Base-by-base conservation (phyloP, 2,113 vertebrate genomes). In the Ancistrus triradiatus region DNA sequence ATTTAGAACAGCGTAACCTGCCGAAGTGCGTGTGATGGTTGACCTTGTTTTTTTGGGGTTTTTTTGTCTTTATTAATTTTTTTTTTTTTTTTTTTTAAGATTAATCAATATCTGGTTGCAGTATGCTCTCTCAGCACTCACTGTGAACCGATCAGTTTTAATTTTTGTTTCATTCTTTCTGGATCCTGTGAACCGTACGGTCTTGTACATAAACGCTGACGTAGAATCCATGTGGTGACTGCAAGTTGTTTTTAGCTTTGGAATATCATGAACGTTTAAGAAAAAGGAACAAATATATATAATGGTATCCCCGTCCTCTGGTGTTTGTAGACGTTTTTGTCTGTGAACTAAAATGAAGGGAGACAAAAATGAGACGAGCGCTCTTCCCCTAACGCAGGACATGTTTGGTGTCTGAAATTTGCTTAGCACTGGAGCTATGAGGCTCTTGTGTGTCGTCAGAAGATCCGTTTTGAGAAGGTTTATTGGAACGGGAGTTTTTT, bases 1-100 rank as follows among this genome's bases (percentile, higher is more conserved):
- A 83, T 80, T 75, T 50, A 27, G 80, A 63, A 86, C 85, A 88
- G 84, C 84, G 77, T 88, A 86, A 87, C 86, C 85, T 85, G 84
- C 87, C 85, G 84, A 79, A 80, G 78, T 80, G 85, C 76, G 79
- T 80, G 79, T 75, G 82, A 61, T 44, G 57, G 69, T 22, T 74
- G 58, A 79, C 50, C 63, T 75, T 35, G 43, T 21, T 64, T 70
- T 38, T 21, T 38, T 46, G 17, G 13, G 1, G 28, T 8, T 7
- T 55, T 43, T 25, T 3, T 5, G 31, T 60, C 64, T 25, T 49
- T 49, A 28, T 15, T 43, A 28, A 1, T 63, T 75, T 70, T 77
- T 76, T 44, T 79, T 80, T 15, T 24, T 50, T 35, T 31, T 38
- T 25, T 13, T 5, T 80, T 68, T 80, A 79, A 78, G 65, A 71